Evolutionary conservation across 2,888 invertebrate genomes (phyloP), one percentile per base, ranked within the genome.

Genomic region (Torymus tubicola): DNA sequence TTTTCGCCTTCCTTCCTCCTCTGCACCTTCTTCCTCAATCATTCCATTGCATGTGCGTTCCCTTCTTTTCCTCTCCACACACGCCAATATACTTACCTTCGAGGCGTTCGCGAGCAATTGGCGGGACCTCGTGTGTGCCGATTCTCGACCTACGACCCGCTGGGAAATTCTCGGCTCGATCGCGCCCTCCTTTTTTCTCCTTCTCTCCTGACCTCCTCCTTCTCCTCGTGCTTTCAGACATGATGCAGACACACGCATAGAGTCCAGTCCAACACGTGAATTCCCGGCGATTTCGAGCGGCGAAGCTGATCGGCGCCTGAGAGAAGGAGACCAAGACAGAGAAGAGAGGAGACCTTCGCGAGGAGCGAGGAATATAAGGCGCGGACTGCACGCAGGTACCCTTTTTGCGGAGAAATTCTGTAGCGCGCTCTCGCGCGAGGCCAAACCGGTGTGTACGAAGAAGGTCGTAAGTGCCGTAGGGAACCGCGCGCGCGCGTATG

Each of bases 11-110:
- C 12, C 55, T 31, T 13, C 18, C 42, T 14, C 58, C 21, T 52
- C 50, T 16, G 14, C 58, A 13, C 53, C 72, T 42, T 68, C 53
- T 57, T 82, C 80, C 81, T 80, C 82, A 71, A 84, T 82, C 84
- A 83, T 84, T 84, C 75, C 81, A 8, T 5, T 82, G 84, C 83
- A 83, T 83, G 83, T 83, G 84, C 60, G 68, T 77, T 78, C 52
- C 74, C 12, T 64, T 83, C 84, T 64, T 71, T 77, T 78, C 52
- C 71, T 11, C 64, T 52, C 13, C 65, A 12, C 58, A 16, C 16
- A 8, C 67, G 14, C 50, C 4, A 52, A 21, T 11, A 84, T 83
- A 82, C 84, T 83, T 18, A 14, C 42, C 42, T 58, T 65, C 12
- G n/a, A 5, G n/a, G 5, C 65, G 50, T 8, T 65, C 50, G 65